Base-by-base conservation (phyloP, 2,113 vertebrate genomes). In the Parus major region DNA sequence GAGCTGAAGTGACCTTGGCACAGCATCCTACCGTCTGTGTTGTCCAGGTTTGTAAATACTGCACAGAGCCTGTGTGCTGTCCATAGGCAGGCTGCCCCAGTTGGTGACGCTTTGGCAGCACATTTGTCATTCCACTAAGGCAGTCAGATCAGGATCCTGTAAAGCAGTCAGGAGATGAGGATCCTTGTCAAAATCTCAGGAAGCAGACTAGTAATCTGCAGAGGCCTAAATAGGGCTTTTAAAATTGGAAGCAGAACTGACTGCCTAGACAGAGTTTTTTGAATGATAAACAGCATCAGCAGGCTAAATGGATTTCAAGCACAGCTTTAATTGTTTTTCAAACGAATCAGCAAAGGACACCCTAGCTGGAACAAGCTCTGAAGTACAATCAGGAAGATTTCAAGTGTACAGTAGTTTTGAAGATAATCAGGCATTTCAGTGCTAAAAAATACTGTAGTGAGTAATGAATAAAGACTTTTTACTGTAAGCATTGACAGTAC, bases 241-340 rank as follows among this genome's bases (percentile, higher is more conserved):
- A 87, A 93, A 90, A 93, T 63, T 88, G 88, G 88, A 93, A 93
- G 80, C 86, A 93, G 73, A 94, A 81, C 61, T 90, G 88, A 61
- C 87, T 93, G 87, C 82, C 75, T 91, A 76, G 88, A 88, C 73
- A 60, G 75, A 64, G 79, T 46, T 82, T 94, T 96, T 42, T 90
- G 84, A 90, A 90, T 91, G 81, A 94, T 83, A 94, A 95, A 93
- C 68, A 95, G 79, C 44, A 39, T 89, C 79, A 92, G 92, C 70
- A 85, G 50, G 53, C 87, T 89, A 94, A 96, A 82, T 80, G 70
- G 76, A 87, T 95, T 93, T 96, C 88, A 94, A 93, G 86, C 69
- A 83, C 60, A 77, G 68, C 56, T 87, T 96, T 95, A 95, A 95
- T 91, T 91, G 81, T 95, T 85, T 95, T 71, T 65, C 87, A 92